These are phyloP conservation scores for Sapajus apella DNA, from an alignment of 2,113 vertebrate genomes.

Conservation along the genomic window DNA sequence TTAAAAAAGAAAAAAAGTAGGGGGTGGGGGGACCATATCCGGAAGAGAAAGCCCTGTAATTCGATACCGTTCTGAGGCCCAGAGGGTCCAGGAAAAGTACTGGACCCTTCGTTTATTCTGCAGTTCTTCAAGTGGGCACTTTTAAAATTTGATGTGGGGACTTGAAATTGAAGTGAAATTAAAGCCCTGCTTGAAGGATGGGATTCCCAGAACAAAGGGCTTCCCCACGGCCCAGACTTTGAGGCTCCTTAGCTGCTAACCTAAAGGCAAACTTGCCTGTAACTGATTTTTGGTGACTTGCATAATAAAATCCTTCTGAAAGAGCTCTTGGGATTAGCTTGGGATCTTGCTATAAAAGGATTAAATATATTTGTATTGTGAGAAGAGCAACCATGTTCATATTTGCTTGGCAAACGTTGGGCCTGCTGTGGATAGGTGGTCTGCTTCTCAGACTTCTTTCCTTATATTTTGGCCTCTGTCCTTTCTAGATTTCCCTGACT, in stretches of 20 bases:
- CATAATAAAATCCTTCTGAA: conserved; percentile 9
- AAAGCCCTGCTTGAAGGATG: background rate
- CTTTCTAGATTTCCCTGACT: background rate
- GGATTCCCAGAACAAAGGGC: conserved; percentile 32
- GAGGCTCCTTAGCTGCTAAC: background rate
- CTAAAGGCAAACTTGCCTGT: background rate
- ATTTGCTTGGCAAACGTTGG: background rate
- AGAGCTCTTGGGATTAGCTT: conserved; percentile 26
- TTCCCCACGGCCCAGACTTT: background rate
- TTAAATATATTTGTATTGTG: background rate
- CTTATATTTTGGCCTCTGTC: background rate
- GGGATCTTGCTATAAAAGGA: conserved; percentile 46
- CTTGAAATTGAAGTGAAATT: conserved; percentile 54
- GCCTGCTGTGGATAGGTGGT: background rate
- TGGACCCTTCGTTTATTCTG: background rate
- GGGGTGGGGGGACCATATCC: background rate
- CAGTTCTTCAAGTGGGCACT: background rate
- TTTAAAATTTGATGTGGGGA: conserved; percentile 31
- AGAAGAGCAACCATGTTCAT: background rate
- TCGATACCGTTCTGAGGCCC: background rate
- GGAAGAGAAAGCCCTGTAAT: background rate
- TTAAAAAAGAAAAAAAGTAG: background rate
- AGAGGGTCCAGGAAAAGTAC: background rate
- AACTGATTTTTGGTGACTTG: conserved; percentile 31
- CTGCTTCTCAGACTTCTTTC: background rate